A percentile compares a stretch with the other conserved stretches of the same genome.
Conservation (phyloP, 2,113 vertebrate genomes). For the Thinocorus orbignyianus region DNA sequence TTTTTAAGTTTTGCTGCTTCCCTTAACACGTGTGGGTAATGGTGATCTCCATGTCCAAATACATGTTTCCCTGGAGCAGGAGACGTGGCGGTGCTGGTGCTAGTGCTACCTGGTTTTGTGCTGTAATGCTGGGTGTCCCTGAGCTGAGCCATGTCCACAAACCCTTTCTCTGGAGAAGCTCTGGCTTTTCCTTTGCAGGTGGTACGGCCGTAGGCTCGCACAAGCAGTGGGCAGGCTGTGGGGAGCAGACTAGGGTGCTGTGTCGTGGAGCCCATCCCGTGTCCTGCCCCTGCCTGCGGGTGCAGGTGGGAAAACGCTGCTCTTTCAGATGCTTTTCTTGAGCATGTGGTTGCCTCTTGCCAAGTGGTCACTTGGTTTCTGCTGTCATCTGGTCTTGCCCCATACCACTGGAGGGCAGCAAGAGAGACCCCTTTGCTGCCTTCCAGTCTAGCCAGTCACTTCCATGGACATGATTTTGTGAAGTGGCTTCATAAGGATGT, state of each 20-base stretch:
- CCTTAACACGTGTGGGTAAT: neutral
- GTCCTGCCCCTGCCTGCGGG: too few species aligned
- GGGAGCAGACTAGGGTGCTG: accelerated
- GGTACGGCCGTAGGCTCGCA: neutral
- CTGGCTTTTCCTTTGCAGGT: neutral
- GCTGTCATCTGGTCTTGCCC: neutral
- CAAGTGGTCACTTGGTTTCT: neutral
- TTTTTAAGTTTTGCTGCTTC: neutral
- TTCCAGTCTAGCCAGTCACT: too few species aligned
- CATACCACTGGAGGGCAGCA: neutral
- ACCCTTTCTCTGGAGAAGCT: neutral
- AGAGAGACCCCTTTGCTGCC: neutral
- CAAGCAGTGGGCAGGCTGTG: accelerated
- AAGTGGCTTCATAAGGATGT: neutral
- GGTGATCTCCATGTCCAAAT: accelerated
- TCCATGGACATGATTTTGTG: neutral
- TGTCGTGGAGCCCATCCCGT: accelerated
- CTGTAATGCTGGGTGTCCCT: accelerated
- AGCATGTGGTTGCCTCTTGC: neutral
- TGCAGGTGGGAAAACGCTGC: accelerated
- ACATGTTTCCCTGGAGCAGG: neutral
- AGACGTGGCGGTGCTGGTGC: neutral
- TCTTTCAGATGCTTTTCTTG: neutral
- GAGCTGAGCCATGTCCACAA: accelerated
- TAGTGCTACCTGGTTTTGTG: neutral